Conservation (phyloP, 1,140 invertebrate species). For the Contarinia nasturtii region DNA sequence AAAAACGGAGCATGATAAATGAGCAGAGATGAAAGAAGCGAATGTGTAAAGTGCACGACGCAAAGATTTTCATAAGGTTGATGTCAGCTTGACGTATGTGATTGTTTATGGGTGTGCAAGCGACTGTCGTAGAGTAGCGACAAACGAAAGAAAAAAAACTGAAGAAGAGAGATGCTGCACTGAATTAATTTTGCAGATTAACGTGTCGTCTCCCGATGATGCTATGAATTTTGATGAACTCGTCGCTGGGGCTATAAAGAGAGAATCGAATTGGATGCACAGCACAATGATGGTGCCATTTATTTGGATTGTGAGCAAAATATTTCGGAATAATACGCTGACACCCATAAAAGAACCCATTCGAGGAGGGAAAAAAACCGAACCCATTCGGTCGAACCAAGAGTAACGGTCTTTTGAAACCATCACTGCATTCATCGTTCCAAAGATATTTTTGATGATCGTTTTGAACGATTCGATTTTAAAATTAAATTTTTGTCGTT, state of each 20-base stretch:
- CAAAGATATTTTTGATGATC: no score
- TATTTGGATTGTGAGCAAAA: neutral
- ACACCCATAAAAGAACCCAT: no score
- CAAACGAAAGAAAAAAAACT: no score
- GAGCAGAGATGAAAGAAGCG: neutral
- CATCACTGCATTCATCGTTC: no score
- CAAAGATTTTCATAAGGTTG: neutral
- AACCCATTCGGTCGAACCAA: no score
- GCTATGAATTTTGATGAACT: neutral
- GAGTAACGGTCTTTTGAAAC: no score
- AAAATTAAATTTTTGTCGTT: no score
- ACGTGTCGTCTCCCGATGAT: neutral
- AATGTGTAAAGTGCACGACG: neutral
- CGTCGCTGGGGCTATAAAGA: neutral
- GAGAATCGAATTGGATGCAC: neutral
- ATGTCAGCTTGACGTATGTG: neutral
- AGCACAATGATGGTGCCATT: neutral
- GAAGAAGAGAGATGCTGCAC: neutral
- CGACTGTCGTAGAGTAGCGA: neutral
- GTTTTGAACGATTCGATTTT: no score
- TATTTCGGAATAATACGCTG: neutral
- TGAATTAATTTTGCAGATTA: constrained; percentile 1
- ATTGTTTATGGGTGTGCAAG: neutral
- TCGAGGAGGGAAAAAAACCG: no score
- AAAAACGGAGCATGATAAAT: neutral